Evolutionary conservation across 2,797 vertebrate genomes (phyloP).

Genomic region (Lagodon rhomboides): DNA sequence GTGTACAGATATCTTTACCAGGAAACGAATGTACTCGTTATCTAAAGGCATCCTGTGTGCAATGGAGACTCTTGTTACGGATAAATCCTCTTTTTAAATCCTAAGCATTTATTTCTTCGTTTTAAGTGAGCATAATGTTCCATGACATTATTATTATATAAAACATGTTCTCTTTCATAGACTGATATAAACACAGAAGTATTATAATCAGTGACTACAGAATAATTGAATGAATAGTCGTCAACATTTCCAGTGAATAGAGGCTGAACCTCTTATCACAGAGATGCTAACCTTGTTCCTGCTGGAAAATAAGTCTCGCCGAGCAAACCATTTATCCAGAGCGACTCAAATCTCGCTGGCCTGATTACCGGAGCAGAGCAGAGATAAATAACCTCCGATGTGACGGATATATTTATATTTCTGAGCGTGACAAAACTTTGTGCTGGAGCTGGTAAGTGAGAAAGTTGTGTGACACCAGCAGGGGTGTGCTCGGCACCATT

Average conservation of each 20-base stretch:
- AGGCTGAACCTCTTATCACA: background rate
- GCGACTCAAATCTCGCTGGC: background rate
- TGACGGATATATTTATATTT: conserved; percentile 10
- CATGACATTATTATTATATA: background rate
- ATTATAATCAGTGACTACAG: background rate
- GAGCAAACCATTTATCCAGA: background rate
- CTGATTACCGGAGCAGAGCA: background rate
- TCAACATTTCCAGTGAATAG: background rate
- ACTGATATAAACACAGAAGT: background rate
- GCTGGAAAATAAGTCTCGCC: background rate
- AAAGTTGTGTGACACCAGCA: conserved; percentile 61
- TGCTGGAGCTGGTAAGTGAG: conserved; percentile 27
- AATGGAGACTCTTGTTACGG: background rate
- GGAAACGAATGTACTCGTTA: background rate
- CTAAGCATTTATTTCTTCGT: no score
- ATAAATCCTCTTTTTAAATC: background rate
- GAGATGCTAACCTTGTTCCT: background rate
- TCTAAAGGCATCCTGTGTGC: background rate
- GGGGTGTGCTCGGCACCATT: conserved; percentile 62
- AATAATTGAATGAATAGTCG: background rate
- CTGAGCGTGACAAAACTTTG: conserved; percentile 46
- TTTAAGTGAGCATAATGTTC: background rate
- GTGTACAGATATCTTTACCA: background rate
- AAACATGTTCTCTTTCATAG: background rate
- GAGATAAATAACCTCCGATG: conserved; percentile 21